Base-by-base conservation (phyloP, 2,797 vertebrate genomes). In the Valencia hispanica region DNA sequence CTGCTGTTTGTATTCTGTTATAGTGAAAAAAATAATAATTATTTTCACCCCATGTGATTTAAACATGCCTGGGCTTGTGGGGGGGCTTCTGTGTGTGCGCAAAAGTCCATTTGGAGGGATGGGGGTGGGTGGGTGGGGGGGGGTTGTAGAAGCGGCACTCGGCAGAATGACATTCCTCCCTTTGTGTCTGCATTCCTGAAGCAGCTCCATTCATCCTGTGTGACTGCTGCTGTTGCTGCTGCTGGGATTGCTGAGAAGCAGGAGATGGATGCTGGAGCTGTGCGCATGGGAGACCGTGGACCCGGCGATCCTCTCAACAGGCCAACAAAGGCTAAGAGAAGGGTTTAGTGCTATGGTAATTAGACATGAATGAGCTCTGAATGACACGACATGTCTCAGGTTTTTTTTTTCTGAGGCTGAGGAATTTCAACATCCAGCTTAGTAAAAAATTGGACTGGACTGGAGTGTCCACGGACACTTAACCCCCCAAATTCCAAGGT, bases 141-240 rank as follows among this genome's bases (percentile, higher is more conserved):
- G 83, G 74, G n/a, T n/a, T n/a, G n/a, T n/a, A 50, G 80, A 79
- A 78, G 77, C 76, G 84, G 93, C 89, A 91, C 89, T 94, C 85
- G 80, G 87, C 88, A 91, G 92, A 94, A 94, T 94, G 93, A 90
- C 95, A 96, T 96, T 96, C 94, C 93, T 90, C 78, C 93, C 89
- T 94, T 96, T 96, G 94, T 96, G 93, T 94, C 81, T 87, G 79
- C 95, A 96, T 96, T 96, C 95, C 94, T 93, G 69, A 90, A 92
- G 90, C 88, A 83, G 88, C 90, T 92, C 93, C 93, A 93, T 95
- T 94, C 93, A 95, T 90, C 93, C 89, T 83, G 90, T 92, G 92
- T 88, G 93, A 94, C 92, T 92, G 93, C 78, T 86, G 92, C 91
- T 84, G 92, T 11, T 17, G 4, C 61, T 25, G 61, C 59, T 34